Evolutionary conservation across 1,140 invertebrate genomes (phyloP).

Genomic region (Anadara kagoshimensis): DNA sequence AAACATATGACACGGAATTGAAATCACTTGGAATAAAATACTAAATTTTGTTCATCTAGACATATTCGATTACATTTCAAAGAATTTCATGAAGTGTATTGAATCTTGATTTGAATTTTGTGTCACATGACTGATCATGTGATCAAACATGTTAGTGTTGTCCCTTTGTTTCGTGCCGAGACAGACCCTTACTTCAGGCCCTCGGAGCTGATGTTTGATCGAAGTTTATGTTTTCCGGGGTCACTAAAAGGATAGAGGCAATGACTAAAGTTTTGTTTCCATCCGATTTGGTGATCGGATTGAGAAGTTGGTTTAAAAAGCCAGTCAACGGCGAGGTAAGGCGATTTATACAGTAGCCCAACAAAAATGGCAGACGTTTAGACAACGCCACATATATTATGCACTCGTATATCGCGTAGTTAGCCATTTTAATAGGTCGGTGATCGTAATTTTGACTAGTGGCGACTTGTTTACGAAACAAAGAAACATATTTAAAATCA

Average conservation of each 20-base stretch:
- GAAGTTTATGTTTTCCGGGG: not conserved
- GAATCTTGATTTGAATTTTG: not conserved
- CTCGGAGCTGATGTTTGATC: not conserved
- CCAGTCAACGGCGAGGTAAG: too few relatives aligned
- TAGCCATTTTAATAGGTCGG: too few relatives aligned
- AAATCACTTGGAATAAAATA: not conserved
- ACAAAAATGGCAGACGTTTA: too few relatives aligned
- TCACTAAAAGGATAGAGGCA: constrained; percentile 1
- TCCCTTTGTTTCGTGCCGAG: constrained; percentile 23
- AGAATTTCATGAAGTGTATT: too few relatives aligned
- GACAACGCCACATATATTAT: too few relatives aligned
- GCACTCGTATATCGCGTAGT: too few relatives aligned
- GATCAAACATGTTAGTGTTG: constrained; percentile 5
- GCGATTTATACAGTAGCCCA: too few relatives aligned
- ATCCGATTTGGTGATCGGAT: constrained; percentile 7
- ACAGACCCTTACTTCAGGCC: constrained; percentile 7
- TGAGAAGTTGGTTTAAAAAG: constrained; percentile 13
- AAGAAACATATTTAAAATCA: too few relatives aligned
- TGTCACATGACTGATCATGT: constrained; percentile 42
- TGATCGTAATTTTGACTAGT: too few relatives aligned
- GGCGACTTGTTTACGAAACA: too few relatives aligned
- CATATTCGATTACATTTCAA: too few relatives aligned
- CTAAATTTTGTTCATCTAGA: not conserved
- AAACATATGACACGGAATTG: not conserved
- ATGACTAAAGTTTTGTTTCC: constrained; percentile 29